These are phyloP conservation scores for Dasysyrphus albostriatus DNA, from an alignment of 2,888 invertebrate genomes.

Conservation along the genomic window DNA sequence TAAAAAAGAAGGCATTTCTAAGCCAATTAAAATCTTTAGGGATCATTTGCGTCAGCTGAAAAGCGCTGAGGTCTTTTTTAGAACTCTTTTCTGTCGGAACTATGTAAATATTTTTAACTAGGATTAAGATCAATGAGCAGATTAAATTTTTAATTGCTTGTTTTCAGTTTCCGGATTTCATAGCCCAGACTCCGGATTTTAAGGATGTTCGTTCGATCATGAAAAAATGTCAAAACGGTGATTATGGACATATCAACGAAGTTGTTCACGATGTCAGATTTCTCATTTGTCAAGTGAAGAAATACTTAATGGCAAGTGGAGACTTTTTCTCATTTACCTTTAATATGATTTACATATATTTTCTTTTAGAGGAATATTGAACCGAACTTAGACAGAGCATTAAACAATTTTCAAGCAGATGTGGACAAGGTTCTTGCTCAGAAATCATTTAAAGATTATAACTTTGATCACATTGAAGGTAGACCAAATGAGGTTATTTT, in stretches of 20 bases:
- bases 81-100: constrained; percentile 81
- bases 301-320: constrained; percentile 86
- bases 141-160: background rate
- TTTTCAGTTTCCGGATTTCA: constrained; percentile 87
- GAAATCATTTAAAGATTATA: constrained; percentile 84
- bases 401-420: constrained; percentile 82
- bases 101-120: constrained; percentile 79
- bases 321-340: background rate
- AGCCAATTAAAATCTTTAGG: background rate
- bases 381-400: constrained; percentile 79
- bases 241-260: constrained; percentile 88
- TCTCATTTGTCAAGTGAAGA: constrained; percentile 86
- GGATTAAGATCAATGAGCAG: background rate
- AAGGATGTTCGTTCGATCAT: constrained; percentile 88
- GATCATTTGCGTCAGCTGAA: constrained; percentile 72
- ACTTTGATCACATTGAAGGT: constrained; percentile 84
- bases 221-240: constrained; percentile 87
- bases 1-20: background rate
- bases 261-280: constrained; percentile 89
- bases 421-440: constrained; percentile 84
- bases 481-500: constrained; percentile 82
- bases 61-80: constrained; percentile 81
- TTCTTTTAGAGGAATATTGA: constrained; percentile 79
- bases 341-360: background rate
- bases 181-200: constrained; percentile 86